Evolutionary conservation across 2,888 invertebrate species (phyloP).

Genomic region (Harpagoxenus sublaevis): DNA sequence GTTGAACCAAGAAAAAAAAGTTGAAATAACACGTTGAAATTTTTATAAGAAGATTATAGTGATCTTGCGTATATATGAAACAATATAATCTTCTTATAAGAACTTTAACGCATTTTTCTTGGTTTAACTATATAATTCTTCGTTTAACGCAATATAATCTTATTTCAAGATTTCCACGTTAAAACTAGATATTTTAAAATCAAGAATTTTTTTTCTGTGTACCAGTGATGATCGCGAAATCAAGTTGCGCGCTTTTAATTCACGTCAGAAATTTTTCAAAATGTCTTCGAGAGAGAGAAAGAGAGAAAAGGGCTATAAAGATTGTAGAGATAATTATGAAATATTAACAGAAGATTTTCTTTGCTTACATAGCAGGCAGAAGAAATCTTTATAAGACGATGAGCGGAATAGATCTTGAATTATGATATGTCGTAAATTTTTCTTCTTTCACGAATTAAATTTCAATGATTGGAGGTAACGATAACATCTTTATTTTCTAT

Average conservation of each 20-base stretch:
- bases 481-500: neutral
- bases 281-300: neutral
- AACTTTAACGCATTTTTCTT: no score
- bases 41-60: no score
- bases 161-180: no score
- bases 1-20: no score
- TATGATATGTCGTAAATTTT: neutral
- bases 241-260: constrained; percentile 8
- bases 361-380: neutral
- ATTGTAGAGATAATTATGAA: neutral
- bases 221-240: constrained; percentile 3
- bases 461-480: neutral
- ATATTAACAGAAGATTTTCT: neutral
- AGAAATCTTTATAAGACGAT: neutral
- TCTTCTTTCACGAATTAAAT: neutral
- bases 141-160: no score
- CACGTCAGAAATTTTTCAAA: neutral
- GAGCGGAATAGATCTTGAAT: neutral
- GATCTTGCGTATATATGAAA: no score
- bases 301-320: neutral
- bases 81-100: no score
- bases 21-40: no score
- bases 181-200: no score
- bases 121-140: no score
- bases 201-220: no score